Conservation (phyloP, 2,888 invertebrate species). For the Hyposoter didymator region DNA sequence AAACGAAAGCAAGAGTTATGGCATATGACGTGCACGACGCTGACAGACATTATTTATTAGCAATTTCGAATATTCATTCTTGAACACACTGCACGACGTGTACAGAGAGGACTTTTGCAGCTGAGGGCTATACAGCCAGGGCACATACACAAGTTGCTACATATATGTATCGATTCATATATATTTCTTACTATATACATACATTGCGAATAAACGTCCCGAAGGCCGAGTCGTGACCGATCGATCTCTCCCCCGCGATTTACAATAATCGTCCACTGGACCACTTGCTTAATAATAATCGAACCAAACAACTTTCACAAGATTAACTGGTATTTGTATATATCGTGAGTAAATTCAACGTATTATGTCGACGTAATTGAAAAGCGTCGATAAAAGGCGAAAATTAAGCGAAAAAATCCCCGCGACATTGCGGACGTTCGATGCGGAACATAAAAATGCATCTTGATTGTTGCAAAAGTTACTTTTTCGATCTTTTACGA, state of each 20-base stretch:
- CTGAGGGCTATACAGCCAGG: constrained; percentile 30
- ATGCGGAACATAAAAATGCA: neutral
- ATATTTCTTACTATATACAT: constrained; percentile 22
- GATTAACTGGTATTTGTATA: constrained; percentile 48
- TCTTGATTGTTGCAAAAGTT: neutral
- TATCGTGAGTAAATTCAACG: neutral
- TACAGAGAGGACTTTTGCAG: constrained; percentile 40
- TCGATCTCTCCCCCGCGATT: constrained; percentile 70
- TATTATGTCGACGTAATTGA: constrained; percentile 50
- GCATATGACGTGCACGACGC: constrained; percentile 57
- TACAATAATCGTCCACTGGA: constrained; percentile 68
- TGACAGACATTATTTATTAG: constrained; percentile 71
- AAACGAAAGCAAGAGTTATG: constrained; percentile 64
- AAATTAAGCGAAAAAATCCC: neutral
- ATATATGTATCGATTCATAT: neutral
- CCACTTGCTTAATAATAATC: constrained; percentile 69
- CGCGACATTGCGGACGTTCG: neutral
- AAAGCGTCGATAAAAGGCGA: constrained; percentile 46
- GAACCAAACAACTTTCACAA: constrained; percentile 64
- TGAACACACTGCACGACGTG: constrained; percentile 56
- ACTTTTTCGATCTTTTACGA: neutral
- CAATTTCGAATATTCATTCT: constrained; percentile 70
- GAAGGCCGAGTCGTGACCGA: constrained; percentile 70
- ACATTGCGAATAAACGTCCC: constrained; percentile 61
- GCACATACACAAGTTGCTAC: constrained; percentile 13